A percentile compares a stretch with the other conserved stretches of the same genome.
phyloP scores from a whole-genome alignment of 2,113 vertebrate species.

The Syngnathoides biaculeatus region DNA sequence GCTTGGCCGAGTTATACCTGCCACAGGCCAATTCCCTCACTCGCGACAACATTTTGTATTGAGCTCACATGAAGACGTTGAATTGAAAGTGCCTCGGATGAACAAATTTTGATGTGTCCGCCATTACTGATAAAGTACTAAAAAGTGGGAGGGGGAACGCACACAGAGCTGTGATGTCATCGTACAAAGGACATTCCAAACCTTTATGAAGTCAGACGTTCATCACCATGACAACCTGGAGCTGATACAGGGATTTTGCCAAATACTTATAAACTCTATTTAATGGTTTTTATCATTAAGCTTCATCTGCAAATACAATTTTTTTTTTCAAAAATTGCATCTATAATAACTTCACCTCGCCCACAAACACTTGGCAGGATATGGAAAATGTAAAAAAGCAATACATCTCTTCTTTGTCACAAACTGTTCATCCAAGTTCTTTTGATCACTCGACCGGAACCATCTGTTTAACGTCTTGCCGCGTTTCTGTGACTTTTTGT shows the following conservation, averaged over 20 bases:
- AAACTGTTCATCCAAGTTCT: not conserved
- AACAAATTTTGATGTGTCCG: not conserved
- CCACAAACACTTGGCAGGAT: not conserved
- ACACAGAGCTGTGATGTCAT: conserved; percentile 2
- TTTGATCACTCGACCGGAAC: not conserved
- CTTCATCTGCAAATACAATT: no score
- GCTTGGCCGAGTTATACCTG: conserved; percentile 5
- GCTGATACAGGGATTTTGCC: not conserved
- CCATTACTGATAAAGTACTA: not conserved
- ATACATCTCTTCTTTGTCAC: no score
- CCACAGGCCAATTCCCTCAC: not conserved
- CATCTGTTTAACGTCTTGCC: not conserved
- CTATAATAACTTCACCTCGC: no score
- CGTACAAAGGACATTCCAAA: conserved; percentile 1
- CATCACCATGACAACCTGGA: not conserved
- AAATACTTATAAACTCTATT: not conserved
- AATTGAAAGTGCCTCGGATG: not conserved
- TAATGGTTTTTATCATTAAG: no score
- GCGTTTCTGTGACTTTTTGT: not conserved
- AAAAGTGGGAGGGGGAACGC: no score
- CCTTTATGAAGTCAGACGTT: conserved; percentile 5
- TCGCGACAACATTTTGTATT: not conserved
- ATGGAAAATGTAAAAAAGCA: no score
- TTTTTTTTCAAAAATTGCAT: no score
- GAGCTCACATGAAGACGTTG: not conserved